These are phyloP conservation scores for Noturus placidus DNA, from an alignment of 2,113 vertebrate genomes.

Conservation along the genomic window DNA sequence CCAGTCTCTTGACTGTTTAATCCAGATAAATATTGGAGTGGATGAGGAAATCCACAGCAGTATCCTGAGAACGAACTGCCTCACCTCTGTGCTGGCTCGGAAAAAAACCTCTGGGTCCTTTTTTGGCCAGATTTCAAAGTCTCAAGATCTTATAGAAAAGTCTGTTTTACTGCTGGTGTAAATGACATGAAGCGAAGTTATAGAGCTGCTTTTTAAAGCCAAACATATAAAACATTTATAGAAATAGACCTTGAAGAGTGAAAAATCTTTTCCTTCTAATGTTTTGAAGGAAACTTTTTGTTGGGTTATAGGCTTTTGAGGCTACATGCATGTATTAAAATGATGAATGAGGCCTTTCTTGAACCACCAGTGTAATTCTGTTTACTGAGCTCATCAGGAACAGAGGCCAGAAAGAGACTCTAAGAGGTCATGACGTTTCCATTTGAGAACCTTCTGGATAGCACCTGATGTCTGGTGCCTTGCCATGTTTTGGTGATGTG, in stretches of 20 bases:
- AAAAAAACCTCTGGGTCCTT: not conserved
- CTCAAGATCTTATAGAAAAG: not conserved
- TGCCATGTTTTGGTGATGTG: conserved; percentile 27
- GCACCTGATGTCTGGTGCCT: conserved; percentile 4
- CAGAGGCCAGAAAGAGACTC: not conserved
- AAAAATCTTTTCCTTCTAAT: conserved; percentile 43
- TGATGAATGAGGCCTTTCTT: conserved; percentile 38
- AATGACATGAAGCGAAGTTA: conserved; percentile 35
- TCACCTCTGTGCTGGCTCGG: not conserved
- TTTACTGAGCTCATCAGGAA: conserved; percentile 38
- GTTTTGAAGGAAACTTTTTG: conserved; percentile 27
- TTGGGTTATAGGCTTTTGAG: conserved; percentile 39
- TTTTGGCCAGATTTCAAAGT: conserved; percentile 22
- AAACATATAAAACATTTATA: conserved; percentile 33
- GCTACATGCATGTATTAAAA: conserved; percentile 27
- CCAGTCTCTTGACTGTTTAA: not conserved
- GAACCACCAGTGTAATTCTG: conserved; percentile 48
- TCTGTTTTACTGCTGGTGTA: conserved; percentile 31
- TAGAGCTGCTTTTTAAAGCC: conserved; percentile 19
- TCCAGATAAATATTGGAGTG: not conserved
- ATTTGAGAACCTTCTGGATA: conserved; percentile 23
- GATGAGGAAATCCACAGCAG: not conserved
- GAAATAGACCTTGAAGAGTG: conserved; percentile 18
- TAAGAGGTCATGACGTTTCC: conserved; percentile 40
- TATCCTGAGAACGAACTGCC: not conserved